A percentile compares a stretch with the other conserved stretches of the same genome.
Conservation (phyloP, 2,113 vertebrate genomes). For the Solea senegalensis region DNA sequence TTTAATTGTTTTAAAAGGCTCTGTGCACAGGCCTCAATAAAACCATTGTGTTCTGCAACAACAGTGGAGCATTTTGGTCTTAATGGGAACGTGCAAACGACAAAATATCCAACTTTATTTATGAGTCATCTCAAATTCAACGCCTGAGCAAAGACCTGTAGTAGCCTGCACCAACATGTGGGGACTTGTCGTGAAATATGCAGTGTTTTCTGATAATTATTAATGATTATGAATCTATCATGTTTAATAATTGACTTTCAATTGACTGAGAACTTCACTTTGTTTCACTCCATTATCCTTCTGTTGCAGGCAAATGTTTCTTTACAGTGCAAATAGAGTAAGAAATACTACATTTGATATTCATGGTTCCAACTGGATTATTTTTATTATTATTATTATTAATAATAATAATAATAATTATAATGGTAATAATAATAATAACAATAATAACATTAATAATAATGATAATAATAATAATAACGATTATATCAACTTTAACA, state of each 20-base stretch:
- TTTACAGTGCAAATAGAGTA: too few species aligned
- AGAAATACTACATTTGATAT: too few species aligned
- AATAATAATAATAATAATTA: too few species aligned
- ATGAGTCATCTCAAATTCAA: neutral
- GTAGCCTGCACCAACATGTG: neutral
- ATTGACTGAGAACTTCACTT: conserved; percentile 7
- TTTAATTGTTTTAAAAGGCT: neutral
- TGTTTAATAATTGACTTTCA: conserved; percentile 56
- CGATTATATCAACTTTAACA: too few species aligned
- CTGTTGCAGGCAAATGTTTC: neutral
- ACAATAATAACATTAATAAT: too few species aligned
- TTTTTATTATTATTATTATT: too few species aligned
- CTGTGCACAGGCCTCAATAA: neutral
- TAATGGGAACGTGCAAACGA: too few species aligned
- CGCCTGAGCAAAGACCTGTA: neutral
- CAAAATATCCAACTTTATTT: neutral
- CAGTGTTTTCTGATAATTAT: conserved; percentile 41
- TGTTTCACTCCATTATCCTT: neutral
- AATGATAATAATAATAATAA: too few species aligned
- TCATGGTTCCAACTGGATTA: too few species aligned
- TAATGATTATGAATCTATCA: conserved; percentile 46
- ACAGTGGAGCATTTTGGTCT: too few species aligned
- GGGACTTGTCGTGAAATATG: conserved; percentile 10
- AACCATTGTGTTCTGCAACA: neutral
- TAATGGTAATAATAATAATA: too few species aligned